These are phyloP conservation scores for Seriola rivoliana DNA, from an alignment of 2,113 vertebrate species.

Conservation along the genomic window DNA sequence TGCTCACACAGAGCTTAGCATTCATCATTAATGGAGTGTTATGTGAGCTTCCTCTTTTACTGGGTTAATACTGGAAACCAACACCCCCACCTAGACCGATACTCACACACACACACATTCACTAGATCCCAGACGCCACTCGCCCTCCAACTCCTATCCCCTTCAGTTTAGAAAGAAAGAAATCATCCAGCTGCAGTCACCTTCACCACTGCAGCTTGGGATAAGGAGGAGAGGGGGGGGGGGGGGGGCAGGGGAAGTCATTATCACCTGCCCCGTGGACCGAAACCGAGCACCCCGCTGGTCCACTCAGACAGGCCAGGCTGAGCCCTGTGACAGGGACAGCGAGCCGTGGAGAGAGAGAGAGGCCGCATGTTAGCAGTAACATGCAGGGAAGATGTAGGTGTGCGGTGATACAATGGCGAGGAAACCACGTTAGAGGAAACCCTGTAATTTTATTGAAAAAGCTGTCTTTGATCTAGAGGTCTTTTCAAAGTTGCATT, in stretches of 20 bases:
- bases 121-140: not conserved
- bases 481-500: conserved; percentile 38
- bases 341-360: not conserved
- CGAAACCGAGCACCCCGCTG: conserved; percentile 60
- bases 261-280: conserved; percentile 69
- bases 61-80: conserved; percentile 26
- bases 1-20: conserved; percentile 27
- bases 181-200: conserved; percentile 71
- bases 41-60: conserved; percentile 49
- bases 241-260: conserved; percentile 46
- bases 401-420: conserved; percentile 16
- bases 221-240: conserved; percentile 33
- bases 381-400: conserved; percentile 12
- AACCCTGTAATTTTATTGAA: conserved; percentile 37
- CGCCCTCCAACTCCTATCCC: conserved; percentile 9
- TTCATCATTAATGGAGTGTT: conserved; percentile 62
- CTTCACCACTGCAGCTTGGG: conserved; percentile 62
- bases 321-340: conserved; percentile 30
- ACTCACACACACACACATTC: not conserved
- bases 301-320: conserved; percentile 28
- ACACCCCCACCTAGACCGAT: not conserved
- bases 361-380: not conserved
- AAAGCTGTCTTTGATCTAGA: conserved; percentile 3
- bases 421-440: conserved; percentile 22
- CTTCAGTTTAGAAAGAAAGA: conserved; percentile 51